Conservation (phyloP, 2,797 vertebrate species). For the Garrulus glandarius region DNA sequence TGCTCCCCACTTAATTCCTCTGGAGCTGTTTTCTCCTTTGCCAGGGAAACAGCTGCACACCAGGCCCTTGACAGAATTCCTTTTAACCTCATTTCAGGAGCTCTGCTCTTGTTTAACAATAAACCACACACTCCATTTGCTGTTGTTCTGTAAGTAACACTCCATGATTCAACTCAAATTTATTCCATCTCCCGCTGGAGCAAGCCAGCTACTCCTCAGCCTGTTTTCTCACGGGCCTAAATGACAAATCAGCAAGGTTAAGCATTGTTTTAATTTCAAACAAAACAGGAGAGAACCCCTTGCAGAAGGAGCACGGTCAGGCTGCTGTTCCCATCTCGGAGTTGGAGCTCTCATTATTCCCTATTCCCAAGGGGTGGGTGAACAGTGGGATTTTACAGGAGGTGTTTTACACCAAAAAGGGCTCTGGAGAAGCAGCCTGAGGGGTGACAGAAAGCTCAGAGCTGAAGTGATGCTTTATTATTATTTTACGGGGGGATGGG, state of each 20-base stretch:
- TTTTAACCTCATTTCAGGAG: constrained; percentile 47
- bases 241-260: constrained; percentile 45
- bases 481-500: neutral
- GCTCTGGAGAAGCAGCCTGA: neutral
- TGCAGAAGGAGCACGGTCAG: neutral
- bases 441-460: neutral
- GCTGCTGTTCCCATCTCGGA: rapidly evolving
- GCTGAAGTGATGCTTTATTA: neutral
- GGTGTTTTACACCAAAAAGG: neutral
- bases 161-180: constrained; percentile 15
- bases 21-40: neutral
- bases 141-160: constrained; percentile 33
- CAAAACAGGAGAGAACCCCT: neutral
- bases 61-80: constrained; percentile 12
- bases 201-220: constrained; percentile 21
- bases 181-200: constrained; percentile 59
- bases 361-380: neutral
- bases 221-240: neutral
- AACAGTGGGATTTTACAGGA: neutral
- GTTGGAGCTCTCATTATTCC: neutral
- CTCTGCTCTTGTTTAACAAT: constrained; percentile 35
- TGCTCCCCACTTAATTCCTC: neutral
- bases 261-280: constrained; percentile 52
- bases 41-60: neutral
- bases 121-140: constrained; percentile 17